A percentile compares a stretch with the other conserved stretches of the same genome.
phyloP scores from a whole-genome alignment of 2,888 invertebrate genomes.

The Dinocampus coccinellae region DNA sequence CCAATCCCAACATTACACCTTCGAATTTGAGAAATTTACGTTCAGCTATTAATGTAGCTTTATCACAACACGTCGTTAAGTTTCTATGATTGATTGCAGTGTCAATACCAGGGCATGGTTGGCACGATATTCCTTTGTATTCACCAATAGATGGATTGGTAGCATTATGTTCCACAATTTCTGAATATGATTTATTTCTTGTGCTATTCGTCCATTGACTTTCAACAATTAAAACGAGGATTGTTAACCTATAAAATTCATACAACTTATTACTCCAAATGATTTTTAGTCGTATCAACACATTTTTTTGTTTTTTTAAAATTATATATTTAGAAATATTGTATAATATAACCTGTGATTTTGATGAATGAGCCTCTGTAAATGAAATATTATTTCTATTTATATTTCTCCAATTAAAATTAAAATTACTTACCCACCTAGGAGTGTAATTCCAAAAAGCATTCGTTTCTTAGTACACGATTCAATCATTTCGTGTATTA shows the following conservation, averaged over 20 bases:
- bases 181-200: conserved; percentile 76
- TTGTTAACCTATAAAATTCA: conserved; percentile 77
- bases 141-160: conserved; percentile 83
- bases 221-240: conserved; percentile 85
- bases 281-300: neutral
- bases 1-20: conserved; percentile 77
- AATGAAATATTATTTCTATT: no score
- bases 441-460: conserved; percentile 81
- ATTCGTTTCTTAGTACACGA: conserved; percentile 87
- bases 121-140: conserved; percentile 81
- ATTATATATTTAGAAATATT: neutral
- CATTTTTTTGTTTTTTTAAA: no score
- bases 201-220: conserved; percentile 78
- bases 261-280: conserved; percentile 16
- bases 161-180: conserved; percentile 79
- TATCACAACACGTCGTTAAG: conserved; percentile 78
- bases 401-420: neutral
- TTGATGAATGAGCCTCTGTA: neutral
- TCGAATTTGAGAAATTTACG: conserved; percentile 88
- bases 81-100: conserved; percentile 77
- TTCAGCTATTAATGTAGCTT: conserved; percentile 87
- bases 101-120: conserved; percentile 90
- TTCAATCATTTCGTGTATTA: conserved; percentile 78
- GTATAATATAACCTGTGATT: conserved; percentile 27
- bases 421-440: conserved; percentile 78